Conservation (phyloP, 2,888 invertebrate genomes). For the Rutpela maculata region DNA sequence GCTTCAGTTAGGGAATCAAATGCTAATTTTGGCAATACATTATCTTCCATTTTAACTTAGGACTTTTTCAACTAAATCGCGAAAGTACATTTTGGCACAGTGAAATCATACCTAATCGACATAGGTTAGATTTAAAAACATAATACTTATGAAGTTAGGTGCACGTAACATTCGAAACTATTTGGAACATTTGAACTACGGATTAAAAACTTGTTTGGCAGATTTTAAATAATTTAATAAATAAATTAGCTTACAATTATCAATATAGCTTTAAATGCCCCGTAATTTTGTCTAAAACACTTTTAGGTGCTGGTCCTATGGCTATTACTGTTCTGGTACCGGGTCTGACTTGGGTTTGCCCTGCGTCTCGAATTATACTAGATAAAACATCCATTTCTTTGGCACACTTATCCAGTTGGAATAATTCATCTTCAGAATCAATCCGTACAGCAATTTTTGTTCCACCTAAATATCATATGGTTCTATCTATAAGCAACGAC, state of each 20-base stretch:
- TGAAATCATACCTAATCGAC: no score
- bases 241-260: conserved; percentile 59
- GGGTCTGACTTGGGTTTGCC: conserved; percentile 92
- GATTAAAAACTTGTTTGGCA: not conserved
- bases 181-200: conserved; percentile 28
- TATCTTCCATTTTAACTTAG: conserved; percentile 45
- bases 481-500: not conserved
- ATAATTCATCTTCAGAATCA: conserved; percentile 85
- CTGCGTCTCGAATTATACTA: conserved; percentile 91
- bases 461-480: conserved; percentile 76
- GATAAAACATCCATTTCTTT: conserved; percentile 82
- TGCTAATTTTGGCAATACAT: conserved; percentile 56
- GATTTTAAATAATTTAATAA: conserved; percentile 1
- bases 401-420: conserved; percentile 82
- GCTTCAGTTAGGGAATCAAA: conserved; percentile 59
- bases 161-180: not conserved
- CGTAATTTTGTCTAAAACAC: conserved; percentile 87
- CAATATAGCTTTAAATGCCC: conserved; percentile 91
- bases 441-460: conserved; percentile 91
- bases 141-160: not conserved
- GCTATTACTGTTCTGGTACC: conserved; percentile 94
- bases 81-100: no score
- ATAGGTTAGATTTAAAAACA: not conserved
- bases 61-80: no score
- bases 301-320: conserved; percentile 91